Evolutionary conservation across 2,797 vertebrate genomes (phyloP).

Genomic region (Sternotherus odoratus): DNA sequence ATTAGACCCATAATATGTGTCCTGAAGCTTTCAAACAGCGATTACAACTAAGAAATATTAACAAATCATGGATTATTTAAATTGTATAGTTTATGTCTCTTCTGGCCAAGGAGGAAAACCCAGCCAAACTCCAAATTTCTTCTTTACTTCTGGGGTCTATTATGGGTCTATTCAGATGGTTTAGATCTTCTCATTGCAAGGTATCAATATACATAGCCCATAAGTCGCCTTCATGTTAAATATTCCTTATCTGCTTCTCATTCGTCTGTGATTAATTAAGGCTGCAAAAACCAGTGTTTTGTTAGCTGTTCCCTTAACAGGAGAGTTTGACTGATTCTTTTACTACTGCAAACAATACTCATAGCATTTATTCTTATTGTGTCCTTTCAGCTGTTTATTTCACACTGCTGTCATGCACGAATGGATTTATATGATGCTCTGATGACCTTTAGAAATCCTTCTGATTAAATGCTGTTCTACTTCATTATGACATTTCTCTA

Average conservation of each 20-base stretch:
- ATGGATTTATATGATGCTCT: slow-evolving; percentile 78
- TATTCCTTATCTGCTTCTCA: slow-evolving; percentile 56
- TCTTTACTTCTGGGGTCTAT: slow-evolving; percentile 48
- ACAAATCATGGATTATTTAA: slow-evolving; percentile 68
- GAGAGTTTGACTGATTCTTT: slow-evolving; percentile 61
- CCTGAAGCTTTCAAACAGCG: slow-evolving; percentile 24
- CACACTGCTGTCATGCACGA: slow-evolving; percentile 68
- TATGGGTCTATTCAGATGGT: neutral
- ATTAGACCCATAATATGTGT: neutral
- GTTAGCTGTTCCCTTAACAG: slow-evolving; percentile 33
- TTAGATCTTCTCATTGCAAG: slow-evolving; percentile 36
- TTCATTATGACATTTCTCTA: slow-evolving; percentile 82
- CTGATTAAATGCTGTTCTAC: slow-evolving; percentile 81
- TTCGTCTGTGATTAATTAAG: slow-evolving; percentile 72
- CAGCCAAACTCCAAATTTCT: neutral
- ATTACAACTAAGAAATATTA: slow-evolving; percentile 54
- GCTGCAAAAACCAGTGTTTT: slow-evolving; percentile 29
- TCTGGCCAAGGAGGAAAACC: slow-evolving; percentile 57
- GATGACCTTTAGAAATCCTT: slow-evolving; percentile 84
- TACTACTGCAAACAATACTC: slow-evolving; percentile 42
- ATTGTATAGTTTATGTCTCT: slow-evolving; percentile 37
- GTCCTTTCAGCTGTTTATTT: slow-evolving; percentile 74
- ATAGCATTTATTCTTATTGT: slow-evolving; percentile 44
- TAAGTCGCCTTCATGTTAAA: slow-evolving; percentile 41
- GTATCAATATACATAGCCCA: slow-evolving; percentile 32